phyloP scores from a whole-genome alignment of 2,888 invertebrate species.

The Lepeophtheirus nordmannii region DNA sequence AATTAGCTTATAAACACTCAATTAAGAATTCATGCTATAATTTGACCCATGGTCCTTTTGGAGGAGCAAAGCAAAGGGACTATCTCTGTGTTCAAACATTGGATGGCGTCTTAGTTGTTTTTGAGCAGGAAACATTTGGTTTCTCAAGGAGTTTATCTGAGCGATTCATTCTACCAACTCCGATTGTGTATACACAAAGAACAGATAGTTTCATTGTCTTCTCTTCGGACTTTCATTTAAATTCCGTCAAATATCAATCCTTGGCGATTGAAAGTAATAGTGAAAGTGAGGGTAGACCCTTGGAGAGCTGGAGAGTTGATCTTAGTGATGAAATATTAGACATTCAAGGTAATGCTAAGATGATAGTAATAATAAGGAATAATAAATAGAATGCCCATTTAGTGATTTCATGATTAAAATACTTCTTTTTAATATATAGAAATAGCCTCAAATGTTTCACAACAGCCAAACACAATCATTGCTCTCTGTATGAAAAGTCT shows the following conservation, averaged over 20 bases:
- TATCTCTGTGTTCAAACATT: constrained; percentile 78
- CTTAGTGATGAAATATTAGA: constrained; percentile 12
- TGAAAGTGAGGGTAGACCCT: constrained; percentile 34
- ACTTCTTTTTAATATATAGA: not conserved
- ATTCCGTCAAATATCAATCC: constrained; percentile 61
- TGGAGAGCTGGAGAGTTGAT: constrained; percentile 16
- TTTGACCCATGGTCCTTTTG: constrained; percentile 39
- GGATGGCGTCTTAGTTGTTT: constrained; percentile 74
- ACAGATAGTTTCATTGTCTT: constrained; percentile 72
- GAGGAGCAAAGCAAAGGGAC: constrained; percentile 49
- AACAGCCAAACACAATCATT: constrained; percentile 39
- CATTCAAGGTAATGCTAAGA: constrained; percentile 5
- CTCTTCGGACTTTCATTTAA: constrained; percentile 62
- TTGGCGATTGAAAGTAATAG: constrained; percentile 54
- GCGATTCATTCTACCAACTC: constrained; percentile 58
- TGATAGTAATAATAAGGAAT: not conserved
- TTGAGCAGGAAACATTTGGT: constrained; percentile 77
- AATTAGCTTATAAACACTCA: constrained; percentile 58
- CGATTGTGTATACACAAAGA: constrained; percentile 59
- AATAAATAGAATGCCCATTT: too few relatives aligned
- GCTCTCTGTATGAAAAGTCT: constrained; percentile 71
- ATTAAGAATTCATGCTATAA: constrained; percentile 64
- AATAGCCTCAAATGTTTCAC: not conserved
- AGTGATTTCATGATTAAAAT: too few relatives aligned
- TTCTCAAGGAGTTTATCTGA: constrained; percentile 66